Conservation (phyloP, 2,888 invertebrate species). For the Calliphora vomitoria region DNA sequence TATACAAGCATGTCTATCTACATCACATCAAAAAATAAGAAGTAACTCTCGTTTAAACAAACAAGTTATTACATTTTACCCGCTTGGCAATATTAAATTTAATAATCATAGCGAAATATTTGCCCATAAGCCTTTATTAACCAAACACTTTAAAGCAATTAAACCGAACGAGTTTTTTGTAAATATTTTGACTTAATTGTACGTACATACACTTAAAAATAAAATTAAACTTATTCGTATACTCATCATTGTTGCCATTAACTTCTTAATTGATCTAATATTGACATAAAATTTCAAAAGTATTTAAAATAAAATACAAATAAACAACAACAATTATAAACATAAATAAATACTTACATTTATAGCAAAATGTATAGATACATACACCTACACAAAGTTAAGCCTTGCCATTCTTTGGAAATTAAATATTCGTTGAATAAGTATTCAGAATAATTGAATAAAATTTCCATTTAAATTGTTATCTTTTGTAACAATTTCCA, state of each 20-base stretch:
- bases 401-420: background rate
- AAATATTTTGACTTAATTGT: background rate
- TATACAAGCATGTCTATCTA: too few species aligned
- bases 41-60: too few species aligned
- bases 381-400: background rate
- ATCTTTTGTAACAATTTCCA: slow-evolving; percentile 38
- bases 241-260: background rate
- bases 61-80: too few species aligned
- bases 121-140: background rate
- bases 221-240: background rate
- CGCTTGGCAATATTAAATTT: background rate
- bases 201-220: background rate
- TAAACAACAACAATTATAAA: slow-evolving; percentile 33
- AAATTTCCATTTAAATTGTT: slow-evolving; percentile 66
- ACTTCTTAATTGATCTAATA: slow-evolving; percentile 23
- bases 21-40: too few species aligned
- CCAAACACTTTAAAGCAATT: background rate
- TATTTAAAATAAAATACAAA: background rate
- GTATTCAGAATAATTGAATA: slow-evolving; percentile 56
- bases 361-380: too few species aligned
- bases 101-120: background rate
- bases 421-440: slow-evolving; percentile 13
- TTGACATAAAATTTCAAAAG: slow-evolving; percentile 26
- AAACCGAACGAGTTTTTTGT: background rate
- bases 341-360: background rate